Evolutionary conservation across 2,888 invertebrate species (phyloP).

Genomic region (Noctua fimbriata): DNA sequence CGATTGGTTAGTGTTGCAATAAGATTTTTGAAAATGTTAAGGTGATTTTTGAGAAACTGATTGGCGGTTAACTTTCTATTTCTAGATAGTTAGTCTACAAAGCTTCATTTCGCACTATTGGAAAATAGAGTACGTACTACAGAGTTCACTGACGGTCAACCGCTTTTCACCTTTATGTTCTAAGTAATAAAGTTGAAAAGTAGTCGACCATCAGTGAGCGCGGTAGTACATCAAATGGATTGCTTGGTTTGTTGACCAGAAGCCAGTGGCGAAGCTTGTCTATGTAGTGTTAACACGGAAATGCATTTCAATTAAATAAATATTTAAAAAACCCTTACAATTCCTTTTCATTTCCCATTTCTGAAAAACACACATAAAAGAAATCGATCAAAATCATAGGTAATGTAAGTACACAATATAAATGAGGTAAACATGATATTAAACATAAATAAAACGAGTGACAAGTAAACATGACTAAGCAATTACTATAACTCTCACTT

Average conservation of each 20-base stretch:
- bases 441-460: neutral
- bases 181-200: too few relatives aligned
- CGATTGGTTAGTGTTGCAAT: neutral
- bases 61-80: neutral
- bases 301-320: neutral
- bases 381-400: neutral
- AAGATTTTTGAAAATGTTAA: constrained; percentile 34
- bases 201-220: too few relatives aligned
- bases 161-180: too few relatives aligned
- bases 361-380: neutral
- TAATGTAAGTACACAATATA: neutral
- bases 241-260: neutral
- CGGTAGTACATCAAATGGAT: neutral
- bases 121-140: neutral
- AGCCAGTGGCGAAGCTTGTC: neutral
- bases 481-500: constrained; percentile 13
- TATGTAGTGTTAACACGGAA: too few relatives aligned
- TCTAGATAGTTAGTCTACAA: neutral
- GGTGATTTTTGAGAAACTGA: constrained; percentile 4
- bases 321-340: neutral
- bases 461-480: neutral
- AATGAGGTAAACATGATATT: neutral
- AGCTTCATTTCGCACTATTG: neutral
- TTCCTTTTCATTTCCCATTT: too few relatives aligned
- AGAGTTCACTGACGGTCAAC: too few relatives aligned